Base-by-base conservation (phyloP, 2,888 invertebrate genomes). In the Cerceris rybyensis region DNA sequence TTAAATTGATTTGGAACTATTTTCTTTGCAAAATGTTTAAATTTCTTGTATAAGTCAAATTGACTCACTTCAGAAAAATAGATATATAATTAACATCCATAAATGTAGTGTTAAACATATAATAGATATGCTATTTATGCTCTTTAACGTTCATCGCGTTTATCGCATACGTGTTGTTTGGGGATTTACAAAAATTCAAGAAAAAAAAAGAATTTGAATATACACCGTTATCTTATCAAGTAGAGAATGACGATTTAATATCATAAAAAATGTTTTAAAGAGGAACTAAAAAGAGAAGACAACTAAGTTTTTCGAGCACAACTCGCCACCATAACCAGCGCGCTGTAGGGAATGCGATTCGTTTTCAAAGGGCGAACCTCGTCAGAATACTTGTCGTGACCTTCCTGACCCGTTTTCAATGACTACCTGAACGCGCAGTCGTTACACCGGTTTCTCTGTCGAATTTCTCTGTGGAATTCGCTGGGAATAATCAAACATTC, bases 361-460 rank as follows among this genome's bases (percentile, higher is more conserved):
- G 13, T 16, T 59, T 59, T 14, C 6, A 63, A 41, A 39, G 28
- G 43, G 41, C n/a, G 39, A 11, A 50, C 13, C 39, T 52, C 39
- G 63, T 41, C n/a, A 28, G 52, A 41, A 6, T 13, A 14, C 28
- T 28, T 55, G 39, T 11, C 50, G n/a, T 16, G 39, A 52, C 52
- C 50, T 50, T 52, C 63, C 39, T 52, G 63, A 63, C 52, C 63
- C 63, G 50, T 52, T 63, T 50, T 50, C 39, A 52, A 63, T 39
- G 52, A 52, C 8, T n/a, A 43, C 7, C 50, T 39, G n/a, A 50
- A 43, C 39, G 49, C 41, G 13, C 39, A 50, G 43, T 63, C 52
- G 63, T 50, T 63, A 63, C 63, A 52, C 63, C 63, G 63, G 63
- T 63, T 63, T 42, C 6, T 41, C 55, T 6, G 42, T n/a, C 41